phyloP scores from a whole-genome alignment of 1,140 invertebrate genomes.

The Leucophenga varia region DNA sequence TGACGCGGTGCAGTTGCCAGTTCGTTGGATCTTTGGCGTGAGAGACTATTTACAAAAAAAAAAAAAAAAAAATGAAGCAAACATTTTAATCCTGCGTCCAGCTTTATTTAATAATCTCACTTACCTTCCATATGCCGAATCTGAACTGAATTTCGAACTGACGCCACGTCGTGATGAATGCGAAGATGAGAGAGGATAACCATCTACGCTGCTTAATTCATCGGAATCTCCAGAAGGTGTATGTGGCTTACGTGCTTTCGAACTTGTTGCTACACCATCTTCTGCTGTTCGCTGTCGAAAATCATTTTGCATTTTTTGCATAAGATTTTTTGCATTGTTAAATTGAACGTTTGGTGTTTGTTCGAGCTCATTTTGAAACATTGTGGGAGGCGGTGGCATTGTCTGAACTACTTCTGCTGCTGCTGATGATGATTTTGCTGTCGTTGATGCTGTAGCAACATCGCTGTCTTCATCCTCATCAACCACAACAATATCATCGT shows the following conservation, averaged over 20 bases:
- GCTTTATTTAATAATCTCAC: neutral
- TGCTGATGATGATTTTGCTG: constrained; percentile 12
- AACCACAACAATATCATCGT: neutral
- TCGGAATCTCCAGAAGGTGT: constrained; percentile 44
- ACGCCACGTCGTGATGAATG: constrained; percentile 33
- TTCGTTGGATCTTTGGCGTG: constrained; percentile 42
- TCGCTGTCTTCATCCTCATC: too few relatives aligned
- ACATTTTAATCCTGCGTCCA: too few relatives aligned
- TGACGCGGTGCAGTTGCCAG: constrained; percentile 10
- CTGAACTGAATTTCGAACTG: constrained; percentile 58
- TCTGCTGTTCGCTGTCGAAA: constrained; percentile 28
- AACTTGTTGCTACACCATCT: constrained; percentile 3
- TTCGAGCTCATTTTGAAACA: constrained; percentile 3
- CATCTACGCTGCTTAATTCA: constrained; percentile 48
- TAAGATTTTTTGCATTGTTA: constrained; percentile 50
- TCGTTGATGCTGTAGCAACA: constrained; percentile 22
- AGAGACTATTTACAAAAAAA: constrained; percentile 31
- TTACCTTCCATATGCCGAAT: constrained; percentile 73
- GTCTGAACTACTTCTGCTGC: neutral
- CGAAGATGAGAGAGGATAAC: constrained; percentile 47
- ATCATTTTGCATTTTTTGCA: constrained; percentile 43
- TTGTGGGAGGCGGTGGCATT: constrained; percentile 7
- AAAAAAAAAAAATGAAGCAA: constrained; percentile 4
- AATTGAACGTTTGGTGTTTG: constrained; percentile 39
- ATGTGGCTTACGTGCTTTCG: constrained; percentile 19